Evolutionary conservation across 2,113 vertebrate species (phyloP), one percentile per base, ranked within the genome.

Genomic region (Onychostoma macrolepis): DNA sequence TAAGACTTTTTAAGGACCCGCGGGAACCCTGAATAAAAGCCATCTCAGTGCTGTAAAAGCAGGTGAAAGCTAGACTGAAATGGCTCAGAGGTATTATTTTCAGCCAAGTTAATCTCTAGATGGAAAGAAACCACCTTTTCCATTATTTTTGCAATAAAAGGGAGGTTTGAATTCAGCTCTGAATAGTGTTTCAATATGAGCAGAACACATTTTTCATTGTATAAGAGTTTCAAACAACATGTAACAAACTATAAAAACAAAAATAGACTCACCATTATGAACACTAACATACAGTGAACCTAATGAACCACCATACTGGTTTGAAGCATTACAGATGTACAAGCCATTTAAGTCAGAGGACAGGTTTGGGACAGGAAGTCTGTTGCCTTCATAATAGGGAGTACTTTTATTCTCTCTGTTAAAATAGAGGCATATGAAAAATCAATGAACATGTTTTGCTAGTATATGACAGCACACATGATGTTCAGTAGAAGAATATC

Each of bases 271-370:
- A 86, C 85, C n/a, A 43, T 1, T 6, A 21, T 6, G 5, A 74
- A 75, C 38, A 26, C 43, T 0, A 0, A 89, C 3, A 8, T 74
- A 79, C 6, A 87, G 38, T 0, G 79, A 87, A n/a, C 48, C 83
- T 36, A 43, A 24, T 4, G 38, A 13, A 3, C n/a, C 21, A 45
- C 88, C 88, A 28, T 89, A 79, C 15, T 72, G 61, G 30, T 87
- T 89, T 41, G 83, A 79, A 10, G 13, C 79, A 6, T 74, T 4
- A 74, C 88, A 89, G 3, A 72, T 50, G 48, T 86, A 89, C 9
- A 56, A 28, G 4, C 86, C 72, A 36, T 85, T 89, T 1, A 26
- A 11, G 2, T 85, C 83, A 79, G 83, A 7, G 3, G 10, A 65
- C 6, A 30, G 6, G 2, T 48, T 30, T 21, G 6, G 17, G 15